A percentile compares a stretch with the other conserved stretches of the same genome.
Evolutionary conservation across 2,113 vertebrate genomes (phyloP).

Genomic region (Odontophorus gujanensis): DNA sequence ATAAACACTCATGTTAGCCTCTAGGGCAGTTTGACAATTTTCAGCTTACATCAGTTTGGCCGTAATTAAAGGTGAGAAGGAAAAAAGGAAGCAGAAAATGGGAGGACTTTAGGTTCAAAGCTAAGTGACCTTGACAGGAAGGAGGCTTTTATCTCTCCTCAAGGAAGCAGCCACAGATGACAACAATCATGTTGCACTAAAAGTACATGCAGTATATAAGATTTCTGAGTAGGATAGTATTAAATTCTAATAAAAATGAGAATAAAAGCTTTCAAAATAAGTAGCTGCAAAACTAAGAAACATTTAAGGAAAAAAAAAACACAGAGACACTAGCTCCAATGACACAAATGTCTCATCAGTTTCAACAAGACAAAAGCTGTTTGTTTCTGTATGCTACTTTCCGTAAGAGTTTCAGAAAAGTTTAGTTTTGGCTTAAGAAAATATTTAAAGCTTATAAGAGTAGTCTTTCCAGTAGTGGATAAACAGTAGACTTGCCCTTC

Average conservation of each 20-base stretch:
- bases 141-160: slow-evolving; percentile 16
- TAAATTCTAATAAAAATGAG: not conserved
- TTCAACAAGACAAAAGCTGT: not conserved
- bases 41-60: not conserved
- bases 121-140: slow-evolving; percentile 45
- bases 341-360: not conserved
- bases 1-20: not conserved
- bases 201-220: slow-evolving; percentile 16
- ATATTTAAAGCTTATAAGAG: not conserved
- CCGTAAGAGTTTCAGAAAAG: not conserved
- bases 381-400: not conserved
- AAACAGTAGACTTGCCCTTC: not conserved
- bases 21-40: slow-evolving; percentile 33
- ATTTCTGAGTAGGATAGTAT: not conserved
- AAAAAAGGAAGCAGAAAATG: slow-evolving; percentile 4
- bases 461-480: not conserved
- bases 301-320: not conserved
- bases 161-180: not conserved
- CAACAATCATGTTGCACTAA: not conserved
- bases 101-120: slow-evolving; percentile 2
- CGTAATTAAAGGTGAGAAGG: not conserved
- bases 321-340: not conserved
- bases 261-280: not conserved
- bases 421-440: not conserved
- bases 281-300: not conserved